phyloP scores from a whole-genome alignment of 2,888 invertebrate genomes.

The Mylabris sibirica region DNA sequence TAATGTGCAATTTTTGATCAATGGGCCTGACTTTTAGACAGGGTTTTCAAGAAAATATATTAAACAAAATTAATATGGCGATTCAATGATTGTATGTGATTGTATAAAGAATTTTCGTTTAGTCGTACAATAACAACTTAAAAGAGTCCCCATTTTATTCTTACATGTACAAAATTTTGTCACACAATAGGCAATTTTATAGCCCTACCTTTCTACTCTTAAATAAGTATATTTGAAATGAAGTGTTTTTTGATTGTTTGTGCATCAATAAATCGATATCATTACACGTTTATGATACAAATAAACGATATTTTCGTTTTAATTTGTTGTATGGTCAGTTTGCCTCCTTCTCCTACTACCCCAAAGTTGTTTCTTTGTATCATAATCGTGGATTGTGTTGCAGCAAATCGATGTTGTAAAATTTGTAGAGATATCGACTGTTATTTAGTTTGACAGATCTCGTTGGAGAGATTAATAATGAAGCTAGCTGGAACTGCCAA shows the following conservation, averaged over 20 bases:
- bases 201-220: conserved; percentile 39
- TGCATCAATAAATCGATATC: conserved; percentile 45
- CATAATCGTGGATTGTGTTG: conserved; percentile 20
- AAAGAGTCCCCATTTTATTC: conserved; percentile 45
- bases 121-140: no score
- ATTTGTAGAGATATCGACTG: conserved; percentile 50
- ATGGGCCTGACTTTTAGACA: conserved; percentile 61
- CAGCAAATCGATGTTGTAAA: conserved; percentile 35
- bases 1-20: conserved; percentile 59
- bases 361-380: conserved; percentile 33
- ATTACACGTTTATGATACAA: conserved; percentile 36
- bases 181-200: conserved; percentile 45
- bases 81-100: conserved; percentile 35
- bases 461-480: conserved; percentile 53
- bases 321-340: no score
- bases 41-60: conserved; percentile 47
- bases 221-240: conserved; percentile 38
- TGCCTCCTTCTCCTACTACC: no score
- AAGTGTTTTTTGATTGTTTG: conserved; percentile 53
- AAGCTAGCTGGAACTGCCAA: conserved; percentile 63
- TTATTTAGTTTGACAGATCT: conserved; percentile 57
- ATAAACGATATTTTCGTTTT: conserved; percentile 33
- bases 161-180: conserved; percentile 55
- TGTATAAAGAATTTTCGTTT: conserved; percentile 36
- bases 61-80: conserved; percentile 42